Evolutionary conservation across 2,797 vertebrate species (phyloP), one percentile per base, ranked within the genome.

Genomic region (Novumbra hubbsi): DNA sequence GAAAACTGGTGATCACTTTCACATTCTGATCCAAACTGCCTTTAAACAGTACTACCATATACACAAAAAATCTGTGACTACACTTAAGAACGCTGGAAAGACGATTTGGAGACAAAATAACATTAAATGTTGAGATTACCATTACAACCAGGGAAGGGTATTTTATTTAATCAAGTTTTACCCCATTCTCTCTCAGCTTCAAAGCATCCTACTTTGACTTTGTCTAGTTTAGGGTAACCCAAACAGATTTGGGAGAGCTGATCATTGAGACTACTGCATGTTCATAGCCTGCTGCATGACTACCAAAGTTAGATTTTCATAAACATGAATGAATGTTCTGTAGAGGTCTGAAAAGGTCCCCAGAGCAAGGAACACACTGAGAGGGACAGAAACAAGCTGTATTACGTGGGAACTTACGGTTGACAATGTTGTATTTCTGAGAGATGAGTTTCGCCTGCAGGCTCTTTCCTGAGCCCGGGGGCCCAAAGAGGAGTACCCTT

Each of bases 401-500:
- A 24, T 3, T 78, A 70, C 11, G 55, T 14, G 80, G 81, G 73
- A 80, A 91, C 94, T 93, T 92, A 98, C 97, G 89, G 1, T 97
- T 92, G 85, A 97, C 90, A 70, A 97, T 73, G 69, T 89, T 67
- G 0, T 96, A 96, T 85, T 95, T 97, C 87, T 96, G 88, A 73
- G 96, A 90, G 77, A 98, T 88, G 52, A 94, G 87, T 15, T 85
- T 85, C 32, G 96, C 96, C 90, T 97, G 96, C 65, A 94, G 92
- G 71, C 93, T 95, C 87, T 95, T 96, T 66, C 96, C 97, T 1
- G 95, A 94, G 80, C 96, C 96, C 0, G 93, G 83, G 0, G 96
- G 95, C 73, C 97, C 97, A 0, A 93, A 80, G 5, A 99, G 91
- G 32, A 99, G 82, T 80, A 98, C 85, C 77, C 93, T 91, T 11